phyloP scores from a whole-genome alignment of 2,797 vertebrate species.

The Pelochelys cantorii region DNA sequence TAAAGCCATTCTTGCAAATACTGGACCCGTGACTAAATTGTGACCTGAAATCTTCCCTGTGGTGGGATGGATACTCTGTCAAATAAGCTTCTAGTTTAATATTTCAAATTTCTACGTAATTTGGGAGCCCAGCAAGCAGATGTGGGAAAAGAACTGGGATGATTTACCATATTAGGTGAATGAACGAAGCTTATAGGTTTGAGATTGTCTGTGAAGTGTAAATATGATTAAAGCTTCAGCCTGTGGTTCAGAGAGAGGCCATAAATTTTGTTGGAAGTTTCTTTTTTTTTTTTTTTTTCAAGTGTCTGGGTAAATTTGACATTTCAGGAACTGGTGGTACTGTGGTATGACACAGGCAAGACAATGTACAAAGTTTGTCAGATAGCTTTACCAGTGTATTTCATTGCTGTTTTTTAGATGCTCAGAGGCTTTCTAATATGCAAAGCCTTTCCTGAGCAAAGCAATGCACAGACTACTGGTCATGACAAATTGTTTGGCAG shows the following conservation, averaged over 20 bases:
- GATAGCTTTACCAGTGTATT: background rate
- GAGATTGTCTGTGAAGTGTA: background rate
- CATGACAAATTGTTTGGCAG: conserved; percentile 35
- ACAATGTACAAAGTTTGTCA: background rate
- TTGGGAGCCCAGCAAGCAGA: background rate
- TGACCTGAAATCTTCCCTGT: background rate
- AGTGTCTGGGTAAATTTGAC: background rate
- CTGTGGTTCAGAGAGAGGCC: background rate
- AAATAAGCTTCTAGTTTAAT: background rate
- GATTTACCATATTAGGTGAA: fast-evolving
- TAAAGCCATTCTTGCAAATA: background rate
- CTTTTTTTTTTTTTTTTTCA: background rate
- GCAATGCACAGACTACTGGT: conserved; percentile 25
- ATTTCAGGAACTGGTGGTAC: background rate
- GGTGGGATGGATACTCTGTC: background rate
- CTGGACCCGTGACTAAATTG: background rate
- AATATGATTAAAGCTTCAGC: background rate
- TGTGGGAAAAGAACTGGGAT: background rate
- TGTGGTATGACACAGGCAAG: background rate
- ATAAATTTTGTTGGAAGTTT: background rate
- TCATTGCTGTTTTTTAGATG: background rate
- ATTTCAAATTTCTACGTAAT: background rate
- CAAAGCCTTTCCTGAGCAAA: background rate
- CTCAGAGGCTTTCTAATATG: background rate
- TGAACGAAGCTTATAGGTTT: background rate